Base-by-base conservation (phyloP, 1,140 invertebrate genomes). In the Pseudomyrmex flavicornis region DNA sequence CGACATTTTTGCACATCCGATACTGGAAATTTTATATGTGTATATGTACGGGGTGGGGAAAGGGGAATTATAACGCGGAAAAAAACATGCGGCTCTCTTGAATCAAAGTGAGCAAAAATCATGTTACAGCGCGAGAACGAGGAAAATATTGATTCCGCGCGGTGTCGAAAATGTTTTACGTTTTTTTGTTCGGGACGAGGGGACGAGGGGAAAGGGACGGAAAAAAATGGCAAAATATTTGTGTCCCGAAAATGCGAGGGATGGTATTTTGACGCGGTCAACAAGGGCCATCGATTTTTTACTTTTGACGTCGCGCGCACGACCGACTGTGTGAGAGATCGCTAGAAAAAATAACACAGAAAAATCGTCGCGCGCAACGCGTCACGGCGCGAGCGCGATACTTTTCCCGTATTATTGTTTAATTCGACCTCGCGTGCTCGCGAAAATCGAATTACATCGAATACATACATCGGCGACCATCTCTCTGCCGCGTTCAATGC, bases 221-320 rank as follows among this genome's bases (percentile, higher is more conserved):
- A 73, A 68, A 79, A 79, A 80, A 80, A 72, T 72, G 54, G 76
- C 76, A 80, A 80, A 80, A 80, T 80, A 72, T 80, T 80, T 80
- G 76, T 48, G 76, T 48, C 44, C 44, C 44, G 76, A 72, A 80
- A 80, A 59, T 80, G 59, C 20, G 10, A 35, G 35, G 20, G 59
- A 80, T 61, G 66, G 54, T 80, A 59, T 80, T 80, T 80, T 59
- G 54, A 50, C 76, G 54, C 44, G 66, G 22, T 70, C 76, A 79
- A 80, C 76, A 61, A 80, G 76, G 22, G 13, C 44, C 76, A 80
- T 80, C 66, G 76, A 80, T 72, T 80, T 35, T 35, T 22, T 59
- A 72, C 66, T 72, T 77, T 80, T 58, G 44, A 61, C 20, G 76
- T 17, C 35, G 35, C 5, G 5, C 5, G 0, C 35, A 35, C 35